Base-by-base conservation (phyloP, 2,888 invertebrate species). In the Drosophila kokeensis region DNA sequence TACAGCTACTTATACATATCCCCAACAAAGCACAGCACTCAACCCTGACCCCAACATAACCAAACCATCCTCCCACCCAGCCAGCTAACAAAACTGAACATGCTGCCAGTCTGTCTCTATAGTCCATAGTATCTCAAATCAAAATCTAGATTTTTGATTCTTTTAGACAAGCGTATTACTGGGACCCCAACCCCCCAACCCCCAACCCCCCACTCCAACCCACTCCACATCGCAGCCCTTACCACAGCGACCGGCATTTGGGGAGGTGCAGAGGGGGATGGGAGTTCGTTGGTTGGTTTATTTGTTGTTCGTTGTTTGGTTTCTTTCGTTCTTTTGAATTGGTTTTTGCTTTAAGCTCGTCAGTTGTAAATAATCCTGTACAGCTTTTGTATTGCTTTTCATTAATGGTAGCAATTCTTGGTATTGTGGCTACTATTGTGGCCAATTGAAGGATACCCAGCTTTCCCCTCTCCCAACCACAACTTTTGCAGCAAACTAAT, bases 101-200 rank as follows among this genome's bases (percentile, higher is more conserved):
- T 65, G 68, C 81, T 75, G 71, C 69, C 70, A 54, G 71, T 57
- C 65, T 52, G 65, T 68, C 61, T 66, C 69, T 50, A 62, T 73
- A 63, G 63, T 71, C 79, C 70, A 64, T 71, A 68, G 85, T 85
- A 87, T 85, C 88, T 85, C 65, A 88, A 85, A 86, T 85, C 86
- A 85, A 85, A 85, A 85, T 85, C 85, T 76, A 82, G 88, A 85
- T 85, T 88, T 85, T 88, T 80, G 86, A 86, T 86, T 87, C 83
- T 73, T 83, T 87, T 85, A 79, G 82, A 74, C 74, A 84, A 71
- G 84, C 87, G 87, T 81, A 85, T 85, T 79, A 75, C 70, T 65
- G 64, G 34, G 54, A 62, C 52, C 29, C 52, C 73, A 29, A 0
- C 45, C 55, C 3, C 11, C 24, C 24, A 34, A n/a, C n/a, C n/a